Conservation (phyloP, 2,888 invertebrate genomes). For the Cataglyphis altisquamis region DNA sequence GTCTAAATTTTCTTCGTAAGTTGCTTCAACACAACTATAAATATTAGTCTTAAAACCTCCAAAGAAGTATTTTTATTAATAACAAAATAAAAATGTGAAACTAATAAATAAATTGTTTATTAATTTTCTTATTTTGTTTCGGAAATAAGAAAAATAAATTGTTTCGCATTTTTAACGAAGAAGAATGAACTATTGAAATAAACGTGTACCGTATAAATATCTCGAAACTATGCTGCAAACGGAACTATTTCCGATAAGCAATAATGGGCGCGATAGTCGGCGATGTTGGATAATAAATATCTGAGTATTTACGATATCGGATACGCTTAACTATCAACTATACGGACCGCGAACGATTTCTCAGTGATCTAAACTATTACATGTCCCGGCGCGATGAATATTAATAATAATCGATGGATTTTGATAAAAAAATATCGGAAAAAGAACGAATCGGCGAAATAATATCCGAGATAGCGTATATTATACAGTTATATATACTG, state of each 20-base stretch:
- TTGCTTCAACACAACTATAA: neutral
- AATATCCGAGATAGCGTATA: constrained; percentile 12
- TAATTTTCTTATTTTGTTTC: neutral
- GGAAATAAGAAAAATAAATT: neutral
- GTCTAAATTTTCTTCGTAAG: neutral
- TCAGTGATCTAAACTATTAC: constrained; percentile 48
- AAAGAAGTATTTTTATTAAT: neutral
- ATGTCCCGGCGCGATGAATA: constrained; percentile 65
- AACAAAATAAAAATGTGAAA: neutral
- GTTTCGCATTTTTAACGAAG: neutral
- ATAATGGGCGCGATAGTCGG: constrained; percentile 32
- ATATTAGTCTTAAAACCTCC: neutral
- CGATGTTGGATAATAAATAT: constrained; percentile 41
- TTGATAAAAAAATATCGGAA: constrained; percentile 64
- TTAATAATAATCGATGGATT: constrained; percentile 67
- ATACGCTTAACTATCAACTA: neutral
- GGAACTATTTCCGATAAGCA: constrained; percentile 49
- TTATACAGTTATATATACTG: constrained; percentile 30
- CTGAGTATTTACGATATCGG: constrained; percentile 34
- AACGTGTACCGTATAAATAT: neutral
- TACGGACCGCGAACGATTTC: neutral
- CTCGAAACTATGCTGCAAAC: constrained; percentile 23
- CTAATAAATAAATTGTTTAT: neutral
- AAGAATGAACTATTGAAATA: neutral
- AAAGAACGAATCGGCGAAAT: constrained; percentile 46